Evolutionary conservation across 23 tunicate genomes (phyloP).

Genomic region (Oikopleura albicans): DNA sequence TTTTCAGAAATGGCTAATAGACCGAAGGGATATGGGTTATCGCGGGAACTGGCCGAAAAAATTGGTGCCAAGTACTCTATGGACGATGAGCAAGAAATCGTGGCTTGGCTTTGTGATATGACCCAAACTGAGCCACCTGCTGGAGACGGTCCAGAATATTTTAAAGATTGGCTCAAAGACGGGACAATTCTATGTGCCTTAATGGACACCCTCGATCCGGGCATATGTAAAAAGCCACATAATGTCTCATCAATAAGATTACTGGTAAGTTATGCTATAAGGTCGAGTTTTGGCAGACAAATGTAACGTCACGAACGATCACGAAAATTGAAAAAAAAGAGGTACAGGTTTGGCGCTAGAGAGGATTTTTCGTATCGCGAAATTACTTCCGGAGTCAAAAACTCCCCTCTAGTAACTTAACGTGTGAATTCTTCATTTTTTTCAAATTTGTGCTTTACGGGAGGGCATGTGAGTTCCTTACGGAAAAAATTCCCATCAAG

Average conservation of each 20-base stretch:
- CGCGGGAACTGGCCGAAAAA: slow-evolving; percentile 40
- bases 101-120: neutral
- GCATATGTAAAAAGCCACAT: neutral
- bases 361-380: too few relatives aligned
- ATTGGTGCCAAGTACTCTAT: slow-evolving; percentile 40
- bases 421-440: too few relatives aligned
- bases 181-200: neutral
- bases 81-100: slow-evolving; percentile 42
- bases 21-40: slow-evolving; percentile 73
- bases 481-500: too few relatives aligned
- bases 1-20: slow-evolving; percentile 51
- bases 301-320: too few relatives aligned
- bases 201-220: neutral
- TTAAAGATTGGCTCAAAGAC: neutral
- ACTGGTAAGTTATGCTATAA: neutral
- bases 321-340: too few relatives aligned
- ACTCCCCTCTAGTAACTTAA: too few relatives aligned
- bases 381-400: too few relatives aligned
- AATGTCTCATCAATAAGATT: neutral
- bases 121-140: neutral
- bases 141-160: neutral
- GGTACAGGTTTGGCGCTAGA: too few relatives aligned
- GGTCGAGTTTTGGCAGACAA: neutral
- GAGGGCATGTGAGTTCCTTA: too few relatives aligned
- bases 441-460: too few relatives aligned